Evolutionary conservation across 2,888 invertebrate species (phyloP).

Genomic region (Lamellibrachia columna): DNA sequence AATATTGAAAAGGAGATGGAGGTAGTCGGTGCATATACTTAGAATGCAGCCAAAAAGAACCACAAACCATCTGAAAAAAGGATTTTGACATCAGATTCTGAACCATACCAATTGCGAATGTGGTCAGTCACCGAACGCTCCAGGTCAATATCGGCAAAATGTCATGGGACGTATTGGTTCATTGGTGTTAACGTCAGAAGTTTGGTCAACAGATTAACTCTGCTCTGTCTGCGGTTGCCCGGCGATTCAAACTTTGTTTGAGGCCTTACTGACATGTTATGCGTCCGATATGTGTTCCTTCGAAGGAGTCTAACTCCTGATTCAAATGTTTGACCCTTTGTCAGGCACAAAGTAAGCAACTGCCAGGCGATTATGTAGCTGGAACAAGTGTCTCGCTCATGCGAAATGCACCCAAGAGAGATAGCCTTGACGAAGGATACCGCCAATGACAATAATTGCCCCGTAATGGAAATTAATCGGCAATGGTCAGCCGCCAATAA

Average conservation of each 20-base stretch:
- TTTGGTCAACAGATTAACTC: not conserved
- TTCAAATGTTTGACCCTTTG: not conserved
- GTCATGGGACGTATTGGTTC: not conserved
- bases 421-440: not conserved
- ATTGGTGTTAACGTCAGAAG: not conserved
- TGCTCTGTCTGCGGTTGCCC: not conserved
- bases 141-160: not conserved
- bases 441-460: not conserved
- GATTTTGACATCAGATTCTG: too few species aligned
- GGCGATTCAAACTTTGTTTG: not conserved
- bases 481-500: not conserved
- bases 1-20: too few species aligned
- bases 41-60: too few species aligned
- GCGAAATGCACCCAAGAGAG: not conserved
- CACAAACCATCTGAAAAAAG: too few species aligned
- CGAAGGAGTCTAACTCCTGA: not conserved
- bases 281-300: not conserved
- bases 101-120: not conserved
- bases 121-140: not conserved
- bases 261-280: not conserved
- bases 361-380: not conserved
- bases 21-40: too few species aligned
- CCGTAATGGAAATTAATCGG: slow-evolving; percentile 12
- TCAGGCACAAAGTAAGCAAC: not conserved
- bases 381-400: not conserved